These are phyloP conservation scores for Eospalax fontanierii DNA, from an alignment of 2,797 vertebrate genomes.

Conservation along the genomic window DNA sequence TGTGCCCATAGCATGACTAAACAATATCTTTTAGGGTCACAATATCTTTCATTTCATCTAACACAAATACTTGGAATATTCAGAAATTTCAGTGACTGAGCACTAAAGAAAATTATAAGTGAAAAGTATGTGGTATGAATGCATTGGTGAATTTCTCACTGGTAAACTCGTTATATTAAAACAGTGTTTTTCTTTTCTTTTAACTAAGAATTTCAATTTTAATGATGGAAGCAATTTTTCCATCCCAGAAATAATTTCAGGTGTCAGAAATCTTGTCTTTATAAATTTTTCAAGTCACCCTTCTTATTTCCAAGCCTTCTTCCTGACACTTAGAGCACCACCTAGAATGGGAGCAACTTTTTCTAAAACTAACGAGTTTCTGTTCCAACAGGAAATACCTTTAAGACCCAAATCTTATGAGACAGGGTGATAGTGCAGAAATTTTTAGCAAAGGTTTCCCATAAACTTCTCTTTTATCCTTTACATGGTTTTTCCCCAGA, in stretches of 20 bases:
- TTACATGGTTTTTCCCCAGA: not conserved
- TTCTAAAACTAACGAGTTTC: not conserved
- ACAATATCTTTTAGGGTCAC: not conserved
- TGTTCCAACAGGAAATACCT: not conserved
- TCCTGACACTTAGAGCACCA: not conserved
- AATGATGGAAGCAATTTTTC: not conserved
- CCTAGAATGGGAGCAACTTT: not conserved
- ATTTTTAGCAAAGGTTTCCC: not conserved
- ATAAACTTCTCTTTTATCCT: not conserved
- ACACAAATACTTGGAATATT: not conserved
- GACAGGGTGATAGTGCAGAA: not conserved
- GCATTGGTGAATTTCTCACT: not conserved
- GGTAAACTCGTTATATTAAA: not conserved
- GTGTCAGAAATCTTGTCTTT: not conserved
- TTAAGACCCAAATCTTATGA: not conserved
- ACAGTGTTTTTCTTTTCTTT: not conserved
- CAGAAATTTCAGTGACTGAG: constrained; percentile 17
- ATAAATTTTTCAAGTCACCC: not conserved
- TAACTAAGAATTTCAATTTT: not conserved
- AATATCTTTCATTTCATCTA: not conserved
- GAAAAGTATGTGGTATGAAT: not conserved
- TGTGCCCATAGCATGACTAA: not conserved
- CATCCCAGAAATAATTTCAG: not conserved
- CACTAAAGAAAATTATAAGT: not conserved
- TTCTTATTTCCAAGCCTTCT: not conserved